Conservation (phyloP, 1,140 invertebrate species). For the Drosophila quadrilineata region DNA sequence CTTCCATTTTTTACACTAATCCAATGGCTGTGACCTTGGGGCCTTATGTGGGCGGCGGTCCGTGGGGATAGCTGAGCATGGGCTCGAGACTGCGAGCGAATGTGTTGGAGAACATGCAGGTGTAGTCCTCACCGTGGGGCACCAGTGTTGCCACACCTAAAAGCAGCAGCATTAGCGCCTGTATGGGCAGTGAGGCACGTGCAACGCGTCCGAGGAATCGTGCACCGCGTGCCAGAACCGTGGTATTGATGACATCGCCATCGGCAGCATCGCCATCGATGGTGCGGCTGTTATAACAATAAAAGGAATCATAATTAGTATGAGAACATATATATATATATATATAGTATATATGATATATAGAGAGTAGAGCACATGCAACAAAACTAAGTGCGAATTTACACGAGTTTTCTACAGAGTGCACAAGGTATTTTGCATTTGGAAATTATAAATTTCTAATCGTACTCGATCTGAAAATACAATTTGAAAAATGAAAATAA, state of each 20-base stretch:
- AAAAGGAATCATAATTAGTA: neutral
- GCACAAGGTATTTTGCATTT: constrained; percentile 15
- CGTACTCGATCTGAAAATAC: constrained; percentile 11
- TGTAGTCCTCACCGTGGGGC: constrained; percentile 92
- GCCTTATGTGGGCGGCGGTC: constrained; percentile 91
- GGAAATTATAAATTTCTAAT: constrained; percentile 25
- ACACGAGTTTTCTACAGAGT: too few relatives aligned
- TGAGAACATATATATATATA: neutral
- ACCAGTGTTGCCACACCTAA: constrained; percentile 93
- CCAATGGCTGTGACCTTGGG: constrained; percentile 21
- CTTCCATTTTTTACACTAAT: constrained; percentile 51
- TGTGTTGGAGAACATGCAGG: constrained; percentile 90
- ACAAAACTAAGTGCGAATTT: constrained; percentile 21
- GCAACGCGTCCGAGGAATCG: constrained; percentile 93
- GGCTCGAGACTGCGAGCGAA: constrained; percentile 91
- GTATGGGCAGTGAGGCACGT: constrained; percentile 94
- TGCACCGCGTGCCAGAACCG: constrained; percentile 87
- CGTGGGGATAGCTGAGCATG: constrained; percentile 92
- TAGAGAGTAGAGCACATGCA: neutral
- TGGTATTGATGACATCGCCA: constrained; percentile 84
- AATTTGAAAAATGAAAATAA: constrained; percentile 47
- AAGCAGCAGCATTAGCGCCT: constrained; percentile 93
- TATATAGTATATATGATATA: neutral
- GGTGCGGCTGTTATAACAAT: constrained; percentile 38
- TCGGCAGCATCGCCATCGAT: constrained; percentile 82